Evolutionary conservation across 2,797 vertebrate genomes (phyloP).

Genomic region (Sebastes hubbsi): DNA sequence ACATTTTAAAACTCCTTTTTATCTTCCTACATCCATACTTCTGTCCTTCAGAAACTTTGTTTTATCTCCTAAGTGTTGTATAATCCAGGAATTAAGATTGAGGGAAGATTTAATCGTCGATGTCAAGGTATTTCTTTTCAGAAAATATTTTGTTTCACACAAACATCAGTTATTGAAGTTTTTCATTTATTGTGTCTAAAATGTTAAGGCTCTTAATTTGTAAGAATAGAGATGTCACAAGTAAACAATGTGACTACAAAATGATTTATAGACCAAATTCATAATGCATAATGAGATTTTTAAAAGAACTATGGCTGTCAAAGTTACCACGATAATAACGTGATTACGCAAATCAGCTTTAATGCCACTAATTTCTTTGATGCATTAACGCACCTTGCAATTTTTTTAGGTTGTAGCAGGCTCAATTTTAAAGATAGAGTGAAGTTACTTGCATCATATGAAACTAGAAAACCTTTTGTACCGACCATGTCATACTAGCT

Average conservation of each 20-base stretch:
- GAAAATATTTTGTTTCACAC: background rate
- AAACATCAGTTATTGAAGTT: background rate
- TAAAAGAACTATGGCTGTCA: too few relatives aligned
- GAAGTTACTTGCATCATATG: too few relatives aligned
- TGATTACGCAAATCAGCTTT: too few relatives aligned
- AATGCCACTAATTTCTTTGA: too few relatives aligned
- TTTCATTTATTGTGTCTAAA: background rate
- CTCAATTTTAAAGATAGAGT: too few relatives aligned
- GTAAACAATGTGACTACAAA: background rate
- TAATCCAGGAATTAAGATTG: background rate
- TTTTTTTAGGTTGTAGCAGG: too few relatives aligned
- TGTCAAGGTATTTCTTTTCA: background rate
- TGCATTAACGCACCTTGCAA: too few relatives aligned
- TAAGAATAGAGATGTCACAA: rapidly evolving
- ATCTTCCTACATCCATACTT: constrained; percentile 19
- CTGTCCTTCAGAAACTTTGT: background rate
- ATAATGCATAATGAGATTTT: background rate
- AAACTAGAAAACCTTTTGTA: too few relatives aligned
- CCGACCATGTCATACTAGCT: too few relatives aligned
- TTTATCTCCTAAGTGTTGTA: background rate
- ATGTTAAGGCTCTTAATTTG: background rate
- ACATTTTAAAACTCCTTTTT: constrained; percentile 14
- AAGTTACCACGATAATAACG: too few relatives aligned
- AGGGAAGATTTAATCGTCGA: background rate
- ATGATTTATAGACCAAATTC: background rate